phyloP scores from a whole-genome alignment of 1,140 invertebrate genomes.

The Pseudomyrmex dendroicus region DNA sequence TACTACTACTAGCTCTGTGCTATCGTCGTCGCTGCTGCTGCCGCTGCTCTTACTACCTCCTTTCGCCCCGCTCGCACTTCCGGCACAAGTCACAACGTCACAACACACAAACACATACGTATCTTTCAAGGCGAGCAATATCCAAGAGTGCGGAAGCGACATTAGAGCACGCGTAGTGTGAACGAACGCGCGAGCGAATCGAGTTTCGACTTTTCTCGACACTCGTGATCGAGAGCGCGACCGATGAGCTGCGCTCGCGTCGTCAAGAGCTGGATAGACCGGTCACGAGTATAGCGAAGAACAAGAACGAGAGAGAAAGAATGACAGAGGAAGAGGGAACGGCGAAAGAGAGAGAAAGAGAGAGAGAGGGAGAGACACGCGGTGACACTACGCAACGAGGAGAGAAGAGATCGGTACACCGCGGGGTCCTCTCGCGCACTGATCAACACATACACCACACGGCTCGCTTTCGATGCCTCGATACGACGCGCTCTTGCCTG shows the following conservation, averaged over 20 bases:
- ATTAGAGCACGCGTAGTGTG: constrained; percentile 31
- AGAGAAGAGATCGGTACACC: constrained; percentile 72
- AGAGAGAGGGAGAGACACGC: constrained; percentile 1
- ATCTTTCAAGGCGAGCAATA: constrained; percentile 34
- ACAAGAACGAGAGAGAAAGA: neutral
- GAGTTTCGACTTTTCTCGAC: constrained; percentile 36
- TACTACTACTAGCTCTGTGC: constrained; percentile 32
- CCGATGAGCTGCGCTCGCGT: constrained; percentile 22
- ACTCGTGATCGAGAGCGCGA: constrained; percentile 13
- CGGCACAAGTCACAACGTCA: constrained; percentile 60
- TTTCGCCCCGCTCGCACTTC: constrained; percentile 32
- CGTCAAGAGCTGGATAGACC: constrained; percentile 13
- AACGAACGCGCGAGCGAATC: neutral
- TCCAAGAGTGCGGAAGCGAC: constrained; percentile 46
- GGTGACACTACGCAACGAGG: constrained; percentile 50
- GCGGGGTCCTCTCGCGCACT: constrained; percentile 77
- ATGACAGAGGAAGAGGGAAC: neutral
- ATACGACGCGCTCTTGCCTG: constrained; percentile 50
- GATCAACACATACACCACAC: constrained; percentile 57
- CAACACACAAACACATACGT: constrained; percentile 52
- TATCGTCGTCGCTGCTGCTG: constrained; percentile 31
- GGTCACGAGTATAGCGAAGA: constrained; percentile 19
- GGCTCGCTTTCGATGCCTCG: constrained; percentile 60
- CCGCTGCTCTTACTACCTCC: constrained; percentile 64
- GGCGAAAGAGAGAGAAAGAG: neutral